Evolutionary conservation across 2,797 vertebrate species (phyloP), one percentile per base, ranked within the genome.

Genomic region (Mormyrus proboscirostris): DNA sequence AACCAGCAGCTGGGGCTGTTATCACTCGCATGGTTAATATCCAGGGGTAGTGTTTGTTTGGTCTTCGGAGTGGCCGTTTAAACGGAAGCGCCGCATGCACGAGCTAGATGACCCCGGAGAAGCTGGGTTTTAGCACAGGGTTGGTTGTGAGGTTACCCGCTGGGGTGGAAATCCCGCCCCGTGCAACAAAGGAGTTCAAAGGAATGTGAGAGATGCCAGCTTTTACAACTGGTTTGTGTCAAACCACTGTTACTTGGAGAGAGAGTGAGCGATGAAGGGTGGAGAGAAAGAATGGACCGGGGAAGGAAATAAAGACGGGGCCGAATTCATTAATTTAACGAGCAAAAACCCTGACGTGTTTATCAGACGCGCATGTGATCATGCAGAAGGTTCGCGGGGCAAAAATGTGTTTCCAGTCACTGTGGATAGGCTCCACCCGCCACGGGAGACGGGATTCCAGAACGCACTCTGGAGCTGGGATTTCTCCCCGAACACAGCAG

Each of bases 281-380:
- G 49, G 50, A 29, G 90, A 83, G 69, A 82, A 49, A 51, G 86
- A 57, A 47, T 22, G 87, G 44, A 38, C 51, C 29, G 22, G 44
- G 44, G 29, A 65, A 9, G 53, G n/a, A 25, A 73, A 84, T 19
- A 14, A 41, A 89, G 88, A 62, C 88, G 89, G 57, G 88, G 88
- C 53, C 55, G 89, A 49, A 79, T 89, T 91, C 88, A 91, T 92
- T 92, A 92, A 89, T 88, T 90, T 90, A 92, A 92, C 91, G 88
- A 91, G 91, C 91, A 90, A 91, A 92, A 88, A 89, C 51, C 89
- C 59, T 89, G 87, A 86, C 82, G 82, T 90, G 88, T 91, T 92
- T 92, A 91, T 91, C 89, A 90, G 90, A 88, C 90, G 69, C 89
- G 53, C 73, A 87, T 91, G 87, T 59, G 90, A 89, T 90, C 88